phyloP scores from a whole-genome alignment of 2,113 vertebrate species.

The Megaptera novaeangliae region DNA sequence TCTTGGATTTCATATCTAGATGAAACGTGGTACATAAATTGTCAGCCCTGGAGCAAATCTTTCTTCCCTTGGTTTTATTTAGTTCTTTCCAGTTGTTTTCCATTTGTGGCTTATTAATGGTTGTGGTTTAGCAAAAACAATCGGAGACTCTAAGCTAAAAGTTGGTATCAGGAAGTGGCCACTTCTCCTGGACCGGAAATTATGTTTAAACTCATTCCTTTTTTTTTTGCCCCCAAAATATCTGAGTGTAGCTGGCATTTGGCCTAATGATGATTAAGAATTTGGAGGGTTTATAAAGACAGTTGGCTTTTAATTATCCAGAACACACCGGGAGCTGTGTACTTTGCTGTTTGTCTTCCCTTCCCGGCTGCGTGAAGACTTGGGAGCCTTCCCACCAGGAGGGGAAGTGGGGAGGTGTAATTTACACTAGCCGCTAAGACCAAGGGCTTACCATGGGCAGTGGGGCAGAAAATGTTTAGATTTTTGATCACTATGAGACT shows the following conservation, averaged over 20 bases:
- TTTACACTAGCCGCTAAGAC: background rate
- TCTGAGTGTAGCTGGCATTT: background rate
- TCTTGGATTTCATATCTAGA: background rate
- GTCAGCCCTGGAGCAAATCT: background rate
- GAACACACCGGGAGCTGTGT: background rate
- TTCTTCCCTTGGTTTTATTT: background rate
- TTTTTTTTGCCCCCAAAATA: background rate
- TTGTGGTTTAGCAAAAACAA: background rate
- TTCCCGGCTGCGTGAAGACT: background rate
- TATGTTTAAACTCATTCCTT: background rate
- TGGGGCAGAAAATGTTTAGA: background rate
- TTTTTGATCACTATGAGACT: background rate
- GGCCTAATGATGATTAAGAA: background rate
- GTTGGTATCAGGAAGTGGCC: background rate
- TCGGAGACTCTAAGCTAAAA: background rate
- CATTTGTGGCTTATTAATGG: constrained; percentile 6
- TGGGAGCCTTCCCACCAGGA: background rate
- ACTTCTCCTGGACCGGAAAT: background rate
- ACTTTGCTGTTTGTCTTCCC: background rate
- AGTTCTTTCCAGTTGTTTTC: background rate
- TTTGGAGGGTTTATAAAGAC: background rate
- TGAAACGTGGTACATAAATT: background rate
- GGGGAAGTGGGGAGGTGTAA: background rate
- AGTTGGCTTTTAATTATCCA: background rate
- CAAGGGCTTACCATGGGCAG: background rate